These are phyloP conservation scores for Mallotus villosus DNA, from an alignment of 2,797 vertebrate genomes.

Conservation along the genomic window DNA sequence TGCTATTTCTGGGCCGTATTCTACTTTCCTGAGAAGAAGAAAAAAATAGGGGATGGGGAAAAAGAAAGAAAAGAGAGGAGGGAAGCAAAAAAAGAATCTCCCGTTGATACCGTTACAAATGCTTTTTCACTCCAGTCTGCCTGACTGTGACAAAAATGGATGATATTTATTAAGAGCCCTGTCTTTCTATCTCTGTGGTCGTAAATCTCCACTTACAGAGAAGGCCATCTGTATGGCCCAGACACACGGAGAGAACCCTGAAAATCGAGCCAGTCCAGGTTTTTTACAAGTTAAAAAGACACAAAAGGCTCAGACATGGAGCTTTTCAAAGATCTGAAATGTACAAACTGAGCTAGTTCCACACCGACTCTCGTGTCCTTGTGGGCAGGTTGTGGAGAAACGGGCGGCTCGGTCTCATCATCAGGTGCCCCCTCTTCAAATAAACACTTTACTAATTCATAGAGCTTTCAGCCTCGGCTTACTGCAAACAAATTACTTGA, in stretches of 20 bases:
- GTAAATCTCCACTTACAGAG: conserved; percentile 69
- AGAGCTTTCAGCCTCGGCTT: conserved; percentile 12
- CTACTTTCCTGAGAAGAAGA: conserved; percentile 41
- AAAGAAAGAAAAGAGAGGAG: not conserved
- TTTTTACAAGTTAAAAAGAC: conserved; percentile 21
- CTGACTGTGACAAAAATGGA: conserved; percentile 74
- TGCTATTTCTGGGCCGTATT: conserved; percentile 50
- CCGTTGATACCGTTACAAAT: conserved; percentile 69
- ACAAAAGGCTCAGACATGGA: conserved; percentile 8
- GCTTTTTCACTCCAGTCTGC: conserved; percentile 59
- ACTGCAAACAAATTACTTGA: not conserved
- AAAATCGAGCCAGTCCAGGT: conserved; percentile 32
- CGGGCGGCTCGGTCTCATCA: conserved; percentile 30
- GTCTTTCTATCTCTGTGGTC: conserved; percentile 68
- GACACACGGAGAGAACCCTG: conserved; percentile 30
- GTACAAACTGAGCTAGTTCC: not conserved
- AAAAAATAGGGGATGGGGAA: not conserved
- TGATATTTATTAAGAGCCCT: conserved; percentile 78
- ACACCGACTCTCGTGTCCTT: conserved; percentile 28
- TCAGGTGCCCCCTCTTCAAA: conserved; percentile 20
- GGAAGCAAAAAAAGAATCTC: conserved; percentile 26
- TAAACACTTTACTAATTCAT: conserved; percentile 18
- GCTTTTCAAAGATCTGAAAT: not conserved
- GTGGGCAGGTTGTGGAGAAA: conserved; percentile 14
- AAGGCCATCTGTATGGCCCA: conserved; percentile 60